Evolutionary conservation across 2,113 vertebrate species (phyloP).

Genomic region (Oreotrochilus melanogaster): DNA sequence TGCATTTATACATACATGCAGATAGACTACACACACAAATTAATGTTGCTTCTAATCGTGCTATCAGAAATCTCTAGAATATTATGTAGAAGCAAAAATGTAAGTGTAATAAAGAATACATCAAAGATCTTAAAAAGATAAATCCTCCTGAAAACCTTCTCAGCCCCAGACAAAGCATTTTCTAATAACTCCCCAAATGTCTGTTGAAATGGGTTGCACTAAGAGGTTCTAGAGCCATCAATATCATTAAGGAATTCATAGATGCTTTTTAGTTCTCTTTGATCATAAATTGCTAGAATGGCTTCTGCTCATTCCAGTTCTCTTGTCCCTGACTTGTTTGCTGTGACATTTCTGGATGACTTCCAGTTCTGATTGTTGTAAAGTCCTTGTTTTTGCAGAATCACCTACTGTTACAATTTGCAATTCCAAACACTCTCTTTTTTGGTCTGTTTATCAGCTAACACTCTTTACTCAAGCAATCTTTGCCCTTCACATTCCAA

Average conservation of each 20-base stretch:
- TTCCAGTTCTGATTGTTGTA: conserved; percentile 53
- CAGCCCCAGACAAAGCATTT: not conserved
- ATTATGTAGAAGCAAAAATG: not conserved
- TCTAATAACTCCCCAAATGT: conserved; percentile 9
- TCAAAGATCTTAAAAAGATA: not conserved
- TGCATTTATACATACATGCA: not conserved
- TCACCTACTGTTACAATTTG: conserved; percentile 64
- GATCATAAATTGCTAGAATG: conserved; percentile 19
- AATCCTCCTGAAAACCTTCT: conserved; percentile 6
- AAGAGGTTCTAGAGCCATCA: conserved; percentile 38
- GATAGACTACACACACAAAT: not conserved
- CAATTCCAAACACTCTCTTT: conserved; percentile 67
- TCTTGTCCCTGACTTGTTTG: not conserved
- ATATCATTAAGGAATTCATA: conserved; percentile 13
- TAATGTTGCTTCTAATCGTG: not conserved
- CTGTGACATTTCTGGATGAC: conserved; percentile 67
- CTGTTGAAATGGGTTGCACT: conserved; percentile 2
- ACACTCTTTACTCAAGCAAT: conserved; percentile 49
- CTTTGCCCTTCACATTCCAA: conserved; percentile 65
- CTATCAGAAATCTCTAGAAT: not conserved
- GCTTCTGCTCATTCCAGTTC: not conserved
- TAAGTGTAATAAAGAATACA: not conserved
- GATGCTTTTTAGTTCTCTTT: conserved; percentile 2
- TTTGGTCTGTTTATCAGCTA: conserved; percentile 70
- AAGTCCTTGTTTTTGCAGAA: conserved; percentile 65